These are phyloP conservation scores for Battus philenor DNA, from an alignment of 1,140 invertebrate genomes.

Conservation along the genomic window DNA sequence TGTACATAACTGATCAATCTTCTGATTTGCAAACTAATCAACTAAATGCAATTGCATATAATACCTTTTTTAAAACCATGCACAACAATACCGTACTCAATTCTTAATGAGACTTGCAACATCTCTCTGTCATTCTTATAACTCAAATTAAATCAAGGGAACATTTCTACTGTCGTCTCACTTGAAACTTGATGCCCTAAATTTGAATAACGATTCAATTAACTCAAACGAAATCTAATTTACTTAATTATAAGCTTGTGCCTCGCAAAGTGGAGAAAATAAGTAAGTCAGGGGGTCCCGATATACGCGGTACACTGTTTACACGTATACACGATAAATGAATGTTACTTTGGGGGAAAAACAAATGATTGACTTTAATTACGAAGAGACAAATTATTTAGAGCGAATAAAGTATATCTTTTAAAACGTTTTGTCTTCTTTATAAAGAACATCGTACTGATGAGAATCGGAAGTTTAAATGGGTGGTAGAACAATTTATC, in stretches of 20 bases:
- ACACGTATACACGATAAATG: conserved; percentile 23
- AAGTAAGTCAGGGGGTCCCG: conserved; percentile 2
- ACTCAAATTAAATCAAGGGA: too few relatives aligned
- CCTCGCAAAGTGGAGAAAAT: conserved; percentile 9
- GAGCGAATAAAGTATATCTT: conserved; percentile 27
- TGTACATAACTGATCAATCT: too few relatives aligned
- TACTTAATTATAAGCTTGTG: conserved; percentile 16
- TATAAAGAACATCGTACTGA: conserved; percentile 27
- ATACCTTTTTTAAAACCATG: too few relatives aligned
- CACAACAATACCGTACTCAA: too few relatives aligned
- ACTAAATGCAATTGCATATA: too few relatives aligned
- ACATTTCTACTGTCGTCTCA: conserved; percentile 4
- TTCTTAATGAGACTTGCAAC: too few relatives aligned
- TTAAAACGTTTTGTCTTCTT: conserved; percentile 25
- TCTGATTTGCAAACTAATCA: too few relatives aligned
- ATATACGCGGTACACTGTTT: conserved; percentile 1
- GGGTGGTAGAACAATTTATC: too few relatives aligned
- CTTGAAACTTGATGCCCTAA: conserved; percentile 12
- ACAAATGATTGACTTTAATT: conserved; percentile 15
- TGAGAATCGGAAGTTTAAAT: too few relatives aligned
- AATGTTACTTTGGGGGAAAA: conserved; percentile 22
- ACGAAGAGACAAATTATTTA: conserved; percentile 18
- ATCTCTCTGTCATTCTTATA: too few relatives aligned
- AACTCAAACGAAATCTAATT: conserved; percentile 16
- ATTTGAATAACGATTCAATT: conserved; percentile 17